Evolutionary conservation across 2,888 invertebrate species (phyloP), one percentile per base, ranked within the genome.

Genomic region (Apodemia mormo): DNA sequence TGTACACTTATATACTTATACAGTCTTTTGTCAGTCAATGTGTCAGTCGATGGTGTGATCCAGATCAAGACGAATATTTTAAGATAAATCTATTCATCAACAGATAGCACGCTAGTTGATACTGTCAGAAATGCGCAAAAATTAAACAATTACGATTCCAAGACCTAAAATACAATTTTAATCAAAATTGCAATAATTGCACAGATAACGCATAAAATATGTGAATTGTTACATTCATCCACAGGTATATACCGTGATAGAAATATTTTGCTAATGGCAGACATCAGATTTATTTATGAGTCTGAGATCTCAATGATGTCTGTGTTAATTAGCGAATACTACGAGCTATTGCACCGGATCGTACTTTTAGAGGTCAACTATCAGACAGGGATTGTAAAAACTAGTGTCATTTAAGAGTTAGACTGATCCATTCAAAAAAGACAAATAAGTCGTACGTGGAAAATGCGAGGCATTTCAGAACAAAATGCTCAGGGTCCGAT

Each of bases 361-460:
- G 61, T 61, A 37, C 37, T 61, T 61, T 52, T 61, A 61, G 61
- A 61, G 61, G 61, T 61, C 61, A 61, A 14, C 61, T 33, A 61
- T 61, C 61, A 61, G 61, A 61, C 61, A 37, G 33, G n/a, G 61
- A 37, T 5, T 61, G 61, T 61, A 14, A 61, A 61, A 61, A 61
- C 61, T 61, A 61, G 61, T 61, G n/a, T 33, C 37, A 61, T 61
- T 61, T 61, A 61, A n/a, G 64, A 64, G 33, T 64, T 64, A 64
- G 37, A 33, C 37, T 12, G 64, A 33, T 30, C 33, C 37, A 64
- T n/a, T n/a, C n/a, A 64, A 14, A n/a, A n/a, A 64, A 37, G 64
- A 64, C 64, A 8, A 64, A 64, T 37, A 37, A 64, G 64, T 64
- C 64, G n/a, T 33, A 37, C n/a, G 64, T 14, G 14, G 37, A 64